A percentile compares a stretch with the other conserved stretches of the same genome.
Evolutionary conservation across 2,888 invertebrate species (phyloP).

Genomic region (Anorthoa munda): DNA sequence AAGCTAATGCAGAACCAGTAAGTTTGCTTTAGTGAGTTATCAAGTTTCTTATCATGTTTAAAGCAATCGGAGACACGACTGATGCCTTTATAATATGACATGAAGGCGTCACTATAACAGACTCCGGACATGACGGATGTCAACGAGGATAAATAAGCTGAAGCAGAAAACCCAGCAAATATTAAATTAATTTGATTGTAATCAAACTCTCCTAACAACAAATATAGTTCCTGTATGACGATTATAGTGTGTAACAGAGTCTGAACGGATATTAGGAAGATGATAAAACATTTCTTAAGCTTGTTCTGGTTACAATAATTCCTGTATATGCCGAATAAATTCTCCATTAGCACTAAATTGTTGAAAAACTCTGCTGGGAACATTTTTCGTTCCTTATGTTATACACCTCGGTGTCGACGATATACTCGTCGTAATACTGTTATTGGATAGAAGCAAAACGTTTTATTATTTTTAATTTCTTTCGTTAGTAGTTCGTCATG

Average conservation of each 20-base stretch:
- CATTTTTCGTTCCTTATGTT: conserved; percentile 11
- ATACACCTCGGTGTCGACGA: too few relatives aligned
- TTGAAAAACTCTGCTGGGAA: conserved; percentile 1
- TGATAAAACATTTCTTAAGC: conserved; percentile 16
- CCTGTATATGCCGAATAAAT: conserved; percentile 21
- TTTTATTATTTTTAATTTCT: conserved; percentile 17
- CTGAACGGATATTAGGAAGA: neutral
- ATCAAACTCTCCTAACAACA: neutral
- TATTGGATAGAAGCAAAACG: neutral
- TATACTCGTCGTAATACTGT: neutral
- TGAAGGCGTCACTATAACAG: conserved; percentile 12
- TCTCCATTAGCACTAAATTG: conserved; percentile 23
- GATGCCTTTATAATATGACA: conserved; percentile 12
- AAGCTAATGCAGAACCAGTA: neutral
- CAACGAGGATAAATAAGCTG: conserved; percentile 1
- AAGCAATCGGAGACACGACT: conserved; percentile 5
- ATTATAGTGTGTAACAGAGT: conserved; percentile 1
- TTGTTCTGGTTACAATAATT: conserved; percentile 21
- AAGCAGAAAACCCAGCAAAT: neutral
- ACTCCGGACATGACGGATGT: neutral
- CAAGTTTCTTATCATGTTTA: conserved; percentile 13
- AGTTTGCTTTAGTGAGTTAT: conserved; percentile 7
- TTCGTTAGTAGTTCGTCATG: neutral
- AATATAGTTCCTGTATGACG: neutral
- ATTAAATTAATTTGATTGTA: conserved; percentile 5